Base-by-base conservation (phyloP, 2,113 vertebrate species). In the Poecilia latipinna region DNA sequence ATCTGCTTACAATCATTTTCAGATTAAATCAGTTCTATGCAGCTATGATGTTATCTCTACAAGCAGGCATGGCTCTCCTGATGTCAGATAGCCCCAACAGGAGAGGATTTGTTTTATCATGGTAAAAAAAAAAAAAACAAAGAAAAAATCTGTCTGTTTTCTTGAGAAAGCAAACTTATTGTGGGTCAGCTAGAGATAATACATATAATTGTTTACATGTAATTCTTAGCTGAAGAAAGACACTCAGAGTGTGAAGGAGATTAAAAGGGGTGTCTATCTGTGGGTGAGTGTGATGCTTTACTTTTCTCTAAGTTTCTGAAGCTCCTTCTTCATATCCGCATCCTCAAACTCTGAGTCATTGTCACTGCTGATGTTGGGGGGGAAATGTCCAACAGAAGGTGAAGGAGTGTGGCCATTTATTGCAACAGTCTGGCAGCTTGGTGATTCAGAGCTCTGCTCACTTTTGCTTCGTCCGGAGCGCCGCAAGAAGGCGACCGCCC, bases 311-410 rank as follows among this genome's bases (percentile, higher is more conserved):
- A 99, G 95, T 67, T 93, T 96, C 89, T 98, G 97, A 57, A 99
- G 88, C 68, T 99, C 97, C 69, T 95, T 98, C 91, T 94, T 97
- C 91, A 99, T 96, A 78, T 99, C 98, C 0, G 96, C 94, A 1
- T 99, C 97, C 91, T 99, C 98, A 75, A 98, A 96, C 83, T 99
- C 98, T 0, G 98, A 99, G 85, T 99, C 98, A 0, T 99, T 99
- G 94, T 99, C 98, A 0, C 98, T 99, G 94, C 98, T 99, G 90
- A 98, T 93, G 86, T 97, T 97, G 72, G 87, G 88, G n/a, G 83
- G 90, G 44, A 85, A 32, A 12, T 89, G 89, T 73, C 88, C 91
- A 12, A 74, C 64, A 22, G 85, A 39, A n/a, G 85, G 86, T 0
- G 86, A 75, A 19, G 86, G 75, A 42, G 79, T 76, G 60, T 93